Evolutionary conservation across 2,797 vertebrate genomes (phyloP).

Genomic region (Australoheros facetus): DNA sequence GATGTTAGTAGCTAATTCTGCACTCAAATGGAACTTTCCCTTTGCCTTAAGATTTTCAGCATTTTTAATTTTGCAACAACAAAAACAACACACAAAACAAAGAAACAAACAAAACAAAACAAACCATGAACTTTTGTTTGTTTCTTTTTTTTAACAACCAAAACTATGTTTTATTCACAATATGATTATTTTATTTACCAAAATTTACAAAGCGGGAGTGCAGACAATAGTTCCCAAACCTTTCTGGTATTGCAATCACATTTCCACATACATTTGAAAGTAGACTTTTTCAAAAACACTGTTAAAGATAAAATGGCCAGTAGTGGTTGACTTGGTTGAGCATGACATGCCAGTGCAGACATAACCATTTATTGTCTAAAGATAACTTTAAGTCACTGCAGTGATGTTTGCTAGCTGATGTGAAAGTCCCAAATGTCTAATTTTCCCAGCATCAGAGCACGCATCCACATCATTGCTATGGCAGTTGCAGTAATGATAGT

Average conservation of each 20-base stretch:
- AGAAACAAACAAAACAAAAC: not conserved
- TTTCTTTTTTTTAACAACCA: not conserved
- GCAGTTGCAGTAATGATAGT: not conserved
- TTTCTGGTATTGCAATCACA: not conserved
- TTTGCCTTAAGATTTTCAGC: not conserved
- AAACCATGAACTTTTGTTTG: not conserved
- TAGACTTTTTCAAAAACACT: not conserved
- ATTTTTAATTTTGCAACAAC: not conserved
- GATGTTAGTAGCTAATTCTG: not conserved
- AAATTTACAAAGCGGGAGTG: not conserved
- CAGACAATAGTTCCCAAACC: not conserved
- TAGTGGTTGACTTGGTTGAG: not conserved
- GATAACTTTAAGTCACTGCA: too few relatives aligned
- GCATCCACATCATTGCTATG: not conserved
- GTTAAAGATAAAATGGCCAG: not conserved
- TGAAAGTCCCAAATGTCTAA: not conserved
- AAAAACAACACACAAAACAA: not conserved
- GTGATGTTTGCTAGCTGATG: too few relatives aligned
- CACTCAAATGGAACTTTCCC: too few relatives aligned
- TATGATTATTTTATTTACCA: not conserved
- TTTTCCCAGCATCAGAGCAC: constrained; percentile 1
- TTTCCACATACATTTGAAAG: not conserved
- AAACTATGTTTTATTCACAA: not conserved
- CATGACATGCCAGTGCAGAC: not conserved
- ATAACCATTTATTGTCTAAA: too few relatives aligned